Evolutionary conservation across 1,140 invertebrate genomes (phyloP), one percentile per base, ranked within the genome.

Genomic region (Holotrichia oblita): DNA sequence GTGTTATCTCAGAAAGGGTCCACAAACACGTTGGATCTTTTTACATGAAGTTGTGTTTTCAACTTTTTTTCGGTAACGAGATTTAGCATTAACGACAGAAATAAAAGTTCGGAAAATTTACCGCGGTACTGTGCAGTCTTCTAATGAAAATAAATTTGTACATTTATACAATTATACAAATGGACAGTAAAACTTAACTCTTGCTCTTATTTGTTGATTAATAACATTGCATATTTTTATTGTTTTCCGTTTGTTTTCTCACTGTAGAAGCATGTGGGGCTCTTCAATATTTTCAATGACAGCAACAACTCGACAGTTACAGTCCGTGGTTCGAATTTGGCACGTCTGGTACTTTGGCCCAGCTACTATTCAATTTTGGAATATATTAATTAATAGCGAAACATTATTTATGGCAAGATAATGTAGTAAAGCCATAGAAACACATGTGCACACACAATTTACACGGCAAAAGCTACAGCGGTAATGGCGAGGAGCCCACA

Each of bases 221-320:
- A 81, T 81, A 27, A 77, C 75, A 73, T 81, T 73, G 73, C 80
- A 82, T 34, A 81, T 64, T 78, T 81, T 78, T 73, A 79, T 22
- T 4, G 81, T 80, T 80, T 80, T 79, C n/a, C 22, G 12, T 2
- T 79, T 61, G 75, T 77, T 27, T 69, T 73, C 27, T 76, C 14
- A 17, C 27, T 73, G 73, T 76, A 76, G 78, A 42, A 64, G 72
- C 8, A 34, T 14, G 14, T 41, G 9, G 0, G 17, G 72, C 41
- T 77, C 73, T 24, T 42, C 75, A 77, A 20, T 77, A 40, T 10
- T 61, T 40, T 14, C 27, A 69, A 80, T 59, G 22, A 81, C 40
- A 34, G 10, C 42, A 17, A n/a, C n/a, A n/a, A n/a, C n/a, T n/a
- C n/a, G n/a, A n/a, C n/a, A n/a, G n/a, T n/a, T n/a, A n/a, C n/a